These are phyloP conservation scores for Seriola rivoliana DNA, from an alignment of 2,113 vertebrate genomes.

Conservation along the genomic window DNA sequence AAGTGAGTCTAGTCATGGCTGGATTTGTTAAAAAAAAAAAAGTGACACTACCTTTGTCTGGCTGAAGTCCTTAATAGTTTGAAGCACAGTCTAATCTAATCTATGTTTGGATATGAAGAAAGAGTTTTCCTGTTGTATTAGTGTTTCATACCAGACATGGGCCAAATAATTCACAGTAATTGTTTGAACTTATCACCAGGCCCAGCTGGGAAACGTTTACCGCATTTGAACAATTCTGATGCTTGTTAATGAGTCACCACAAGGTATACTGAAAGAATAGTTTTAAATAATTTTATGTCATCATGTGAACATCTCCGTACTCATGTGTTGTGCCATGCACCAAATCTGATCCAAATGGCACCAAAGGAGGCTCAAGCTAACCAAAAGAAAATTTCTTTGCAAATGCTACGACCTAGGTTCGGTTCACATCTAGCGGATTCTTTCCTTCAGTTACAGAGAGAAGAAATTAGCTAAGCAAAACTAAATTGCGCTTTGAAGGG, in stretches of 20 bases:
- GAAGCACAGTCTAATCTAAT: slow-evolving; percentile 47
- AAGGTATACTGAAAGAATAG: slow-evolving; percentile 24
- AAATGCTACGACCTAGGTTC: slow-evolving; percentile 27
- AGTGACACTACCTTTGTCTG: slow-evolving; percentile 37
- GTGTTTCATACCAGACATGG: slow-evolving; percentile 44
- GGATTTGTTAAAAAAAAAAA: slow-evolving; percentile 29
- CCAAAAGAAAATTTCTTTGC: slow-evolving; percentile 36
- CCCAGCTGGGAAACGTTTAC: not conserved
- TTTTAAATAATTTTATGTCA: slow-evolving; percentile 9
- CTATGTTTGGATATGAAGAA: slow-evolving; percentile 20
- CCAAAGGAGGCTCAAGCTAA: slow-evolving; percentile 48
- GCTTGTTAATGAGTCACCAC: not conserved
- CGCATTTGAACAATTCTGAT: slow-evolving; percentile 12
- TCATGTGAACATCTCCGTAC: slow-evolving; percentile 30
- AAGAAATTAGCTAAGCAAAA: slow-evolving; percentile 12
- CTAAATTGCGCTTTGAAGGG: slow-evolving; percentile 5
- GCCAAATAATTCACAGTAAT: slow-evolving; percentile 17
- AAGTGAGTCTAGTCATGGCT: slow-evolving; percentile 36
- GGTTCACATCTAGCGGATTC: slow-evolving; percentile 15
- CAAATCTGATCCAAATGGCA: slow-evolving; percentile 50
- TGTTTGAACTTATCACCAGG: not conserved
- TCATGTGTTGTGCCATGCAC: slow-evolving; percentile 29
- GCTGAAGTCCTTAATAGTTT: slow-evolving; percentile 47
- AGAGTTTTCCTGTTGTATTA: slow-evolving; percentile 45
- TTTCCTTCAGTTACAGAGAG: not conserved